phyloP scores from a whole-genome alignment of 2,797 vertebrate genomes.

The Mionectes olivaceus region DNA sequence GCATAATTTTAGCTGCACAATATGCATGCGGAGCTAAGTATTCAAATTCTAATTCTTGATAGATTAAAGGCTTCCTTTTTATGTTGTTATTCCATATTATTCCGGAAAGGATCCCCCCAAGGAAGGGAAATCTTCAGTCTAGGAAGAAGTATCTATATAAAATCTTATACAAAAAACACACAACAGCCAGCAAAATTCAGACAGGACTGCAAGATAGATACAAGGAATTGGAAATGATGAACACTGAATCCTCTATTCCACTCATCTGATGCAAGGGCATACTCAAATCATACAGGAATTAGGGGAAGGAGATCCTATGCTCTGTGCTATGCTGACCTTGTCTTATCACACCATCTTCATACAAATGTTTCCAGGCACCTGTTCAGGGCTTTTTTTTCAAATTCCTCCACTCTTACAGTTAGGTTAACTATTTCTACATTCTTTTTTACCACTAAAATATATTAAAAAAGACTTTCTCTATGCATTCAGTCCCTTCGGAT shows the following conservation, averaged over 20 bases:
- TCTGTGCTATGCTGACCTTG: not conserved
- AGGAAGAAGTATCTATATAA: not conserved
- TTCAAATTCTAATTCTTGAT: not conserved
- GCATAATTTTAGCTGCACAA: not conserved
- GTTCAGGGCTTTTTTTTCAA: not conserved
- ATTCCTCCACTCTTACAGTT: not conserved
- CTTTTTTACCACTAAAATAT: not conserved
- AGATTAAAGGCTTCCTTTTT: not conserved
- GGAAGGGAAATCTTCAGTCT: not conserved
- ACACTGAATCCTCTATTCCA: not conserved
- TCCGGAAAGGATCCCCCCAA: not conserved
- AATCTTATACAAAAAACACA: not conserved
- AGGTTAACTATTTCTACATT: not conserved
- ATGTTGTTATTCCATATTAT: not conserved
- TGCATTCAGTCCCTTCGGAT: not conserved
- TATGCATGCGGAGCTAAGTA: not conserved
- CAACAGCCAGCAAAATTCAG: not conserved
- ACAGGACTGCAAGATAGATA: not conserved
- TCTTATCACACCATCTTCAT: not conserved
- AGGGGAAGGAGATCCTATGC: not conserved
- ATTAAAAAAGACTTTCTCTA: not conserved
- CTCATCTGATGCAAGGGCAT: not conserved
- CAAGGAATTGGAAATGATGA: not conserved
- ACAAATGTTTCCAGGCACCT: not conserved
- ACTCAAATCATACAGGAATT: not conserved